Conservation (phyloP, 2,113 vertebrate species). For the Bufo bufo region DNA sequence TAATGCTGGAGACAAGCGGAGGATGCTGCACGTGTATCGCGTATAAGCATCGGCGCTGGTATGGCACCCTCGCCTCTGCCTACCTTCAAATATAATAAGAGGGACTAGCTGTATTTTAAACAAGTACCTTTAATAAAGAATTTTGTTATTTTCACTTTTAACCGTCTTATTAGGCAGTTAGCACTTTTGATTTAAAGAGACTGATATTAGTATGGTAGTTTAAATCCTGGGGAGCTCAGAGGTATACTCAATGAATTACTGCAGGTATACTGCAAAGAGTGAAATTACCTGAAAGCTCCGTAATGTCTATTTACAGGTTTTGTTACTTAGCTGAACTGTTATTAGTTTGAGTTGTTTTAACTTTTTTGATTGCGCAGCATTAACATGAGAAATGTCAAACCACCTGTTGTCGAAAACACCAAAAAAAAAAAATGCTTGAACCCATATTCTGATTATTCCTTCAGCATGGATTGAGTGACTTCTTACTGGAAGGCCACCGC, state of each 20-base stretch:
- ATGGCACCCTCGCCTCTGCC: too few species aligned
- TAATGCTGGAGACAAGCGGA: too few species aligned
- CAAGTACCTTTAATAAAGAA: too few species aligned
- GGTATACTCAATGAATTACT: background rate
- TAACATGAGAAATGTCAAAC: background rate
- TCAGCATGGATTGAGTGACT: background rate
- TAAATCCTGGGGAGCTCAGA: background rate
- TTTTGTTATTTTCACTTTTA: too few species aligned
- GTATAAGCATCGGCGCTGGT: too few species aligned
- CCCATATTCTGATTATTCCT: conserved; percentile 2
- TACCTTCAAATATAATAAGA: too few species aligned
- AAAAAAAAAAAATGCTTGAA: background rate
- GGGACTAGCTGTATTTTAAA: too few species aligned
- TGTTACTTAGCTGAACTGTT: background rate
- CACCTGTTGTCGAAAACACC: conserved; percentile 4
- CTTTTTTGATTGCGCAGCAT: background rate
- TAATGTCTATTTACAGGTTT: background rate
- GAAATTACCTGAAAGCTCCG: background rate
- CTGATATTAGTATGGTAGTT: too few species aligned
- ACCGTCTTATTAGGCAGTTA: too few species aligned
- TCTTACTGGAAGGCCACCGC: background rate
- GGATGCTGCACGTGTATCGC: too few species aligned
- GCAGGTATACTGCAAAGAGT: background rate
- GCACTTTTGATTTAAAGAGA: too few species aligned
- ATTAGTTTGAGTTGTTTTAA: background rate